These are phyloP conservation scores for Caenorhabditis remanei DNA, from an alignment of 1,140 invertebrate species.

Conservation along the genomic window DNA sequence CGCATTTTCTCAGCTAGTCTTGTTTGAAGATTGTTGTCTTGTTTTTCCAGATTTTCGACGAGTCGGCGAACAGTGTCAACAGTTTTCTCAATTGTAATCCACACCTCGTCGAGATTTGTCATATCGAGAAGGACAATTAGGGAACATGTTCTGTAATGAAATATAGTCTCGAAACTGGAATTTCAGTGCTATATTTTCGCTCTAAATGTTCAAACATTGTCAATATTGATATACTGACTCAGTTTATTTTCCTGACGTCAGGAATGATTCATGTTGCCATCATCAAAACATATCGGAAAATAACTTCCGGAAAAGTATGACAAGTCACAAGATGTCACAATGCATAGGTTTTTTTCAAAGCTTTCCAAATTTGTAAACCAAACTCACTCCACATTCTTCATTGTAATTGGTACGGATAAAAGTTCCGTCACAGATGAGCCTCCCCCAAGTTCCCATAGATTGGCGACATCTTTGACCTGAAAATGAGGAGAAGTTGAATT, in stretches of 20 bases:
- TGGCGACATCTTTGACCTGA: constrained; percentile 61
- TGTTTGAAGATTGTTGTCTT: constrained; percentile 13
- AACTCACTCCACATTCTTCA: constrained; percentile 55
- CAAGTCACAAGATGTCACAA: constrained; percentile 7
- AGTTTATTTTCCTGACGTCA: no score
- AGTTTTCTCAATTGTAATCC: constrained; percentile 42
- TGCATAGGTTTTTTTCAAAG: no score
- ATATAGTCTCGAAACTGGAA: no score
- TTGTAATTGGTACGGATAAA: constrained; percentile 37
- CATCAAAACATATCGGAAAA: background rate
- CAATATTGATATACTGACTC: no score
- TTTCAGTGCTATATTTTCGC: no score
- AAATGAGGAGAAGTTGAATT: background rate
- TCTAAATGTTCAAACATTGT: no score
- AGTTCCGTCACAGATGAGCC: constrained; percentile 11
- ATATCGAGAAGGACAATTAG: constrained; percentile 41
- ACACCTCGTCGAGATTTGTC: constrained; percentile 47
- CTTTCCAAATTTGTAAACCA: background rate
- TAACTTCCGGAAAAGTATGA: background rate
- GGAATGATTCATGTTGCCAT: no score
- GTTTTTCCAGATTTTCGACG: background rate
- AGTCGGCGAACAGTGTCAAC: constrained; percentile 7
- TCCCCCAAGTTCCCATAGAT: constrained; percentile 61
- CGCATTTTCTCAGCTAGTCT: constrained; percentile 11
- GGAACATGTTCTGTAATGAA: constrained; percentile 40